Percentiles rank a stretch among this genome's conserved stretches.
phyloP scores from a whole-genome alignment of 2,888 invertebrate genomes.

The Archips xylosteana region DNA sequence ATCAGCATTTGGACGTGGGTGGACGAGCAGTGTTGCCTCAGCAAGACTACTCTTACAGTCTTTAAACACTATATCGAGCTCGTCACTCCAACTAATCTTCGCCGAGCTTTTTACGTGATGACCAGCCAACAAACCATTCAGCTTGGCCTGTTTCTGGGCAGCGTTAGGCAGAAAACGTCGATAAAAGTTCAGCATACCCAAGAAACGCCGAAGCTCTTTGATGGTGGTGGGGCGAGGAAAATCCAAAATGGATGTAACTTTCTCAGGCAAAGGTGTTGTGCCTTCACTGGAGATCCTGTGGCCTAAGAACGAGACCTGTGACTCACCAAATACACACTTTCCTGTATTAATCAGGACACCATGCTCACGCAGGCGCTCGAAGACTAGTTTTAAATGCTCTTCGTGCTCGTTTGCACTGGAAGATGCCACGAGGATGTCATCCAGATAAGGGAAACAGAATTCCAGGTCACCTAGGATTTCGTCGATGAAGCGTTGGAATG shows the following conservation, averaged over 20 bases:
- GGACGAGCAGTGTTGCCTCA: background rate
- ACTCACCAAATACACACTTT: slow-evolving; percentile 23
- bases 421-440: slow-evolving; percentile 17
- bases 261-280: slow-evolving; percentile 18
- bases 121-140: slow-evolving; percentile 11
- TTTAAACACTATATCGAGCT: background rate
- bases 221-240: slow-evolving; percentile 15
- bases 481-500: slow-evolving; percentile 21
- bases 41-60: background rate
- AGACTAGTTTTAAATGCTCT: background rate
- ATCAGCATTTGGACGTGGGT: slow-evolving; percentile 9
- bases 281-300: slow-evolving; percentile 9
- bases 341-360: slow-evolving; percentile 15
- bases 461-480: slow-evolving; percentile 26
- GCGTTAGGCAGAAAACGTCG: slow-evolving; percentile 5
- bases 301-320: slow-evolving; percentile 16
- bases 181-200: slow-evolving; percentile 27
- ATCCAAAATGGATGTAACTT: slow-evolving; percentile 1
- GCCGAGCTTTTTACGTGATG: background rate
- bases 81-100: slow-evolving; percentile 43
- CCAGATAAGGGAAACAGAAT: slow-evolving; percentile 21
- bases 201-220: slow-evolving; percentile 26
- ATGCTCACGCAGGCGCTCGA: slow-evolving; percentile 9
- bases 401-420: background rate
- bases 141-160: slow-evolving; percentile 3